Base-by-base conservation (phyloP, 2,888 invertebrate species). In the Diploptera punctata region DNA sequence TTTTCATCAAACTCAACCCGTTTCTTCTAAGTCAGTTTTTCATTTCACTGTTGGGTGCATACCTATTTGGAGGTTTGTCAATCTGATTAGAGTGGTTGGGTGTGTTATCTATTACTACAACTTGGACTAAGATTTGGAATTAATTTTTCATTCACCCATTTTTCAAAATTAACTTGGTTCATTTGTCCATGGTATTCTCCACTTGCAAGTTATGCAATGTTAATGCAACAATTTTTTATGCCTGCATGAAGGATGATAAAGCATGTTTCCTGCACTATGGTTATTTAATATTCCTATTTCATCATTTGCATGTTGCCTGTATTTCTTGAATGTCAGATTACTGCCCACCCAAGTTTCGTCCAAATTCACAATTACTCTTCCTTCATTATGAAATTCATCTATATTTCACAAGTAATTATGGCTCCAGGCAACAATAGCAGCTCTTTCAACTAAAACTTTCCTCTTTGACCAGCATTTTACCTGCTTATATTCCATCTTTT, bases 121-220 rank as follows among this genome's bases (percentile, higher is more conserved):
- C n/a, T n/a, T n/a, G n/a, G n/a, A n/a, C n/a, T n/a, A 5, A 61
- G 61, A 38, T 61, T 19, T n/a, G 61, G 31, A 13, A 61, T 61
- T 33, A 61, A 26, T 18, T 29, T 33, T 29, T 33, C 38, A 16
- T 19, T 26, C n/a, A 61, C 4, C 61, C 38, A 13, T 33, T 61
- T 61, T 5, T 31, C n/a, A 19, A 3, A 60, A 13, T 33, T 61
- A 18, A n/a, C 13, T 4, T 21, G n/a, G n/a, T 70, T 70, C 52
- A 74, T 84, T 84, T 0, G 83, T 81, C 60, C 81, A 79, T 49
- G 0, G 83, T 81, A 13, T 82, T 75, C 24, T 77, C 79, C 1
- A 84, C 85, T 84, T 78, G 72, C 18, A n/a, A 47, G n/a, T 47
- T n/a, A 3, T 47, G 47, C n/a, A 47, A 13, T 47, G 16, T n/a